Base-by-base conservation (phyloP, 2,113 vertebrate species). In the Speoplatyrhinus poulsoni region DNA sequence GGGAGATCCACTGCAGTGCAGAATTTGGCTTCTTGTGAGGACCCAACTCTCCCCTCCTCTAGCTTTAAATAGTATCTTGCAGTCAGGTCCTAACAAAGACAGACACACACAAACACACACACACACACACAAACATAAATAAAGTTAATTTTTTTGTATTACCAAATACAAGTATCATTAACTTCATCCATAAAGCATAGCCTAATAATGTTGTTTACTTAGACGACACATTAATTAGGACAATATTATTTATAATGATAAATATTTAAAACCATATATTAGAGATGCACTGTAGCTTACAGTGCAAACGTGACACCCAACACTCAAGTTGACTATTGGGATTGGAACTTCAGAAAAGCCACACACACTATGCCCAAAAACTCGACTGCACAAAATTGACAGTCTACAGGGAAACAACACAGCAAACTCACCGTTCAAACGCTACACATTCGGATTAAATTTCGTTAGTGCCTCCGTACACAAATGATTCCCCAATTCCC, bases 391-490 rank as follows among this genome's bases (percentile, higher is more conserved):
- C 32, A 63, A 63, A 67, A 71, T 60, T 64, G 66, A 62, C 70
- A 56, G 50, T 64, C 62, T 76, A 59, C 48, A 17, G 6, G 63
- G n/a, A 9, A 46, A 52, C 64, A 63, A 72, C 74, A 58, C 73
- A 19, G 49, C 54, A 33, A 41, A 90, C 90, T 88, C 85, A 91
- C 90, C 87, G 58, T 72, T 76, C 17, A 12, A 50, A 5, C 54
- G 32, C 26, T 26, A 71, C 60, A n/a, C 16, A 3, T 52, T 64
- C 60, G 58, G 49, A 54, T 9, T 6, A 19, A 53, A 41, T 54
- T 53, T 50, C 62, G 3, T 16, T 46, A 50, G 12, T 26, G 52
- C 12, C 12, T n/a, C 53, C 19, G 65, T 7, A 67, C 26, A 7
- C 33, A 9, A 53, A 46, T 57, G 9, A 60, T 61, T 48, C 62